Conservation (phyloP, 2,888 invertebrate species). For the Ophion ellenae region DNA sequence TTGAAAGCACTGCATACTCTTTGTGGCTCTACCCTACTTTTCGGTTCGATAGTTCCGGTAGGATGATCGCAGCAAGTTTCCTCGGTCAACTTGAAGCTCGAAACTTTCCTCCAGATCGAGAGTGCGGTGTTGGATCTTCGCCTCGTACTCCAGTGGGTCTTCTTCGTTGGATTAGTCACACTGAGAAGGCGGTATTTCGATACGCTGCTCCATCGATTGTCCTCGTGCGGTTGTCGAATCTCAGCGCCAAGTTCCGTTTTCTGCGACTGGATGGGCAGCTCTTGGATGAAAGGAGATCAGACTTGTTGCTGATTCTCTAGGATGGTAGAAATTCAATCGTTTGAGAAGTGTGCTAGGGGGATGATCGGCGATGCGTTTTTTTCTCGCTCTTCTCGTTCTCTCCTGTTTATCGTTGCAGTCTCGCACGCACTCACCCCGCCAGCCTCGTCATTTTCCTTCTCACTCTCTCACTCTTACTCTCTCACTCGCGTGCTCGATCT, state of each 20-base stretch:
- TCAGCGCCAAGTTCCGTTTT: background rate
- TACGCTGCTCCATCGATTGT: background rate
- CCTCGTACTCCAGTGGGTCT: background rate
- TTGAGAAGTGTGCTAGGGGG: slow-evolving; percentile 26
- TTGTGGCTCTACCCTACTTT: background rate
- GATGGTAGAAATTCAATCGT: slow-evolving; percentile 58
- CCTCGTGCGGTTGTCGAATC: background rate
- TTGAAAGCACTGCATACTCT: too few relatives aligned
- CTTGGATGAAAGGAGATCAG: background rate
- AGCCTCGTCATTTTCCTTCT: slow-evolving; percentile 53
- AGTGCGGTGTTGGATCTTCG: background rate
- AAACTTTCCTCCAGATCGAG: background rate
- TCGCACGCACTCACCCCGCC: slow-evolving; percentile 61
- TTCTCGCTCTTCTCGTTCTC: background rate
- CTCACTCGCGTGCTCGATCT: slow-evolving; percentile 57
- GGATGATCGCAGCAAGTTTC: background rate
- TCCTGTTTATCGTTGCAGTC: slow-evolving; percentile 50
- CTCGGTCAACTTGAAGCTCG: background rate
- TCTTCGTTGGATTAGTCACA: background rate
- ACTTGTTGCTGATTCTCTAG: slow-evolving; percentile 15
- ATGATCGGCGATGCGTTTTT: slow-evolving; percentile 39
- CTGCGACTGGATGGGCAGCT: background rate
- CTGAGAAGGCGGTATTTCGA: background rate
- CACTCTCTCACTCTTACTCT: slow-evolving; percentile 30
- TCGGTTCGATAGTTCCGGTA: background rate